Evolutionary conservation across 1,140 invertebrate genomes (phyloP), one percentile per base, ranked within the genome.

Genomic region (Macrotrachela quadricornifera): DNA sequence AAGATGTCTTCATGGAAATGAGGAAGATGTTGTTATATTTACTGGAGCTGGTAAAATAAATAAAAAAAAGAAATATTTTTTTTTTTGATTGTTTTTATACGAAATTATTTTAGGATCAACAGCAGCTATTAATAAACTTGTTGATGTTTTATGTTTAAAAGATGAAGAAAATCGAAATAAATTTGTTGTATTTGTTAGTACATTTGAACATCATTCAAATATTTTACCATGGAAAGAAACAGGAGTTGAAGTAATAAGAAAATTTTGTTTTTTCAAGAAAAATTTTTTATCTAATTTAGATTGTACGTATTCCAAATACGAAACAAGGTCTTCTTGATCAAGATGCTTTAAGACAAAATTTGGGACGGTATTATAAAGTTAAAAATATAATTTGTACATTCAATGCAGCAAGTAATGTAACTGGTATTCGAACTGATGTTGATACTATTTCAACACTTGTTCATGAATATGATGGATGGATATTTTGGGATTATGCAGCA

Each of bases 401-500:
- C 64, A 78, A 79, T 46, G 82, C 82, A 1, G 83, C 82, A 1
- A 87, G 83, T 39, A 87, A 85, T 64, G 77, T 88, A 15, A 88
- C 85, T 10, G 86, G 86, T n/a, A 78, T 84, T 51, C 64, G 87
- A 44, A 76, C 78, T 46, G 82, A 88, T 71, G 81, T 85, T 61
- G 76, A 85, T 38, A 76, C 78, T 1, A 80, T 86, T 10, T 86
- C 83, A 0, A 69, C 80, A 12, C 66, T 85, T 1, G 71, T 90
- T 10, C 84, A 88, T 62, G 78, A 80, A 60, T 81, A 84, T 63
- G 79, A 78, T 3, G 83, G 83, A 3, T 72, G 84, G 49, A 78
- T 81, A 8, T 79, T 90, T 60, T 90, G 84, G 65, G 85, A 90
- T 68, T 90, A 85, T 67, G 83, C 83, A 4, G 75, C 83, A 8